phyloP scores from a whole-genome alignment of 1,140 invertebrate genomes.

The Drosophila pseudoananassae region DNA sequence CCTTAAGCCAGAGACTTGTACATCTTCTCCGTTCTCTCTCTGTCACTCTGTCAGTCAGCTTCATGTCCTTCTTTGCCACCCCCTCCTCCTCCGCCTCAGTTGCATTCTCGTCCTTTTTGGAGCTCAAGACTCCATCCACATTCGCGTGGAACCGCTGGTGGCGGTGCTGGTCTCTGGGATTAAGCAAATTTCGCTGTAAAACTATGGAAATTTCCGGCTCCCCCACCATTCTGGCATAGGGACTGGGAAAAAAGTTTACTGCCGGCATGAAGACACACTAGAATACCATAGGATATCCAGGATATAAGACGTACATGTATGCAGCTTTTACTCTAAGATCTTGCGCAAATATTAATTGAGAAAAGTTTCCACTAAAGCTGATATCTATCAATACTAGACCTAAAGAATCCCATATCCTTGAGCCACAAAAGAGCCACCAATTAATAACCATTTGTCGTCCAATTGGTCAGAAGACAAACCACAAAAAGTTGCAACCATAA shows the following conservation, averaged over 20 bases:
- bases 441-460: constrained; percentile 48
- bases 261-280: constrained; percentile 20
- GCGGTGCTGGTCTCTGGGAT: constrained; percentile 38
- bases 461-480: constrained; percentile 40
- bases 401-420: no score
- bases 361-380: constrained; percentile 14
- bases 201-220: constrained; percentile 41
- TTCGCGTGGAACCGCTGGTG: constrained; percentile 34
- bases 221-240: neutral
- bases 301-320: neutral
- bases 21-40: neutral
- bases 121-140: neutral
- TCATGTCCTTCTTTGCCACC: neutral
- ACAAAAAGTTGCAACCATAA: constrained; percentile 38
- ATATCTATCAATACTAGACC: neutral
- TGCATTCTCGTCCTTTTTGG: neutral
- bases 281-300: neutral
- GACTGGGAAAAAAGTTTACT: constrained; percentile 20
- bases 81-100: neutral
- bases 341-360: constrained; percentile 34
- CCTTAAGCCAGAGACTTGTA: constrained; percentile 41
- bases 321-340: neutral
- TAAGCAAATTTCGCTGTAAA: constrained; percentile 52
- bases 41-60: constrained; percentile 19
- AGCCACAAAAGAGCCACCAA: constrained; percentile 6